Conservation (phyloP, 1,140 invertebrate species). For the Argopecten irradians region DNA sequence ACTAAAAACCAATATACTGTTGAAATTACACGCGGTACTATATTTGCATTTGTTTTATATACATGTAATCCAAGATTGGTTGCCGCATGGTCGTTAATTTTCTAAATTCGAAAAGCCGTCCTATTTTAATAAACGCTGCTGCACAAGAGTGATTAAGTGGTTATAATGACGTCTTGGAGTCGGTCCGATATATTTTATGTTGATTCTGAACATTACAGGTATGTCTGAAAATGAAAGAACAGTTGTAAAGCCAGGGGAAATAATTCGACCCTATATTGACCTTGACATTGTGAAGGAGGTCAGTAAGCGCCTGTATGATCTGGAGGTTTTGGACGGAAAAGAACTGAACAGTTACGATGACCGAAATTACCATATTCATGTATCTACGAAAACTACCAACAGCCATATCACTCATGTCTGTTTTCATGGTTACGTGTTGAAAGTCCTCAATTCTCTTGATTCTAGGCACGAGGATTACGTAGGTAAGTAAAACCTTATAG, state of each 20-base stretch:
- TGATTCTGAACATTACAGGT: too few species aligned
- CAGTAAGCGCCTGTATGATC: constrained; percentile 83
- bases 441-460: constrained; percentile 88
- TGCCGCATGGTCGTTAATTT: too few species aligned
- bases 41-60: too few species aligned
- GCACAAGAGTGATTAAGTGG: too few species aligned
- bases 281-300: constrained; percentile 75
- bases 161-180: too few species aligned
- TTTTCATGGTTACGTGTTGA: constrained; percentile 85
- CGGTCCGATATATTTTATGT: too few species aligned
- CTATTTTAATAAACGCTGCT: too few species aligned
- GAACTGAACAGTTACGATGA: constrained; percentile 89
- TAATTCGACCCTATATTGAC: constrained; percentile 44
- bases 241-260: constrained; percentile 40
- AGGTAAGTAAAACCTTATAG: constrained; percentile 65
- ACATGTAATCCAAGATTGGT: too few species aligned
- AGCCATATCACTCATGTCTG: constrained; percentile 57
- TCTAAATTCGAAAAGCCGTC: too few species aligned
- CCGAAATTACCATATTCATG: constrained; percentile 83
- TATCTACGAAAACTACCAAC: constrained; percentile 48
- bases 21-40: too few species aligned
- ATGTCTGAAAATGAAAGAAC: background rate
- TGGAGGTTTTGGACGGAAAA: constrained; percentile 81
- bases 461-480: constrained; percentile 83
- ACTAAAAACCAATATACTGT: too few species aligned